A percentile compares a stretch with the other conserved stretches of the same genome.
Conservation (phyloP, 2,113 vertebrate species). For the Caretta caretta region DNA sequence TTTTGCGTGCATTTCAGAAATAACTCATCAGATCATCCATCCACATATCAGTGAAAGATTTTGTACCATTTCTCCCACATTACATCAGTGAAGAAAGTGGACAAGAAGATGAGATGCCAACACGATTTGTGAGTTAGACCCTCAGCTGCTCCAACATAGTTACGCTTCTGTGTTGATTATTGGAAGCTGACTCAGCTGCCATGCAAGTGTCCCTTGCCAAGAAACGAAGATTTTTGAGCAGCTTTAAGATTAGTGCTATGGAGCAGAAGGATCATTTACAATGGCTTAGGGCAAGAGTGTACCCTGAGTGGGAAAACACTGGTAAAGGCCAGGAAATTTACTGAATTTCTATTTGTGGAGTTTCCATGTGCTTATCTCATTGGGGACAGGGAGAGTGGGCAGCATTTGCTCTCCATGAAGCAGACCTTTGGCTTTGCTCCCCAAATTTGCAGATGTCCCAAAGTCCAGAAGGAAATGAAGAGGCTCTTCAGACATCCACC, state of each 20-base stretch:
- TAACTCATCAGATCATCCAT: slow-evolving; percentile 15
- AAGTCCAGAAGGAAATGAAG: neutral
- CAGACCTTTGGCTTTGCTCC: neutral
- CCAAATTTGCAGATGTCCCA: neutral
- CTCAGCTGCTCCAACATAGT: neutral
- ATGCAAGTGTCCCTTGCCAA: slow-evolving; percentile 9
- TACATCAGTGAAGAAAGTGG: slow-evolving; percentile 16
- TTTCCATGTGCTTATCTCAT: neutral
- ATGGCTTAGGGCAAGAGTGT: neutral
- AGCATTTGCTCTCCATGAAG: neutral
- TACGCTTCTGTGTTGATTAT: neutral
- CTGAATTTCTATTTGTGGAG: neutral
- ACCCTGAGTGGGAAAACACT: neutral
- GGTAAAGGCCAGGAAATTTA: neutral
- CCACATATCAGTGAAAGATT: slow-evolving; percentile 16
- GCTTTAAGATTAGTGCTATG: neutral
- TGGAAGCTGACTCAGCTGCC: neutral
- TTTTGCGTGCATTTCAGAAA: slow-evolving; percentile 51
- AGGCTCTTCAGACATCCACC: neutral
- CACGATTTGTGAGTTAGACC: slow-evolving; percentile 19
- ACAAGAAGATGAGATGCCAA: neutral
- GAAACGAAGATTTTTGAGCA: neutral
- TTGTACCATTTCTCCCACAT: slow-evolving; percentile 32
- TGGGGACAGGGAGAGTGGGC: neutral
- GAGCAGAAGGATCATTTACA: neutral